Evolutionary conservation across 2,113 vertebrate species (phyloP).

Genomic region (Sialia sialis): DNA sequence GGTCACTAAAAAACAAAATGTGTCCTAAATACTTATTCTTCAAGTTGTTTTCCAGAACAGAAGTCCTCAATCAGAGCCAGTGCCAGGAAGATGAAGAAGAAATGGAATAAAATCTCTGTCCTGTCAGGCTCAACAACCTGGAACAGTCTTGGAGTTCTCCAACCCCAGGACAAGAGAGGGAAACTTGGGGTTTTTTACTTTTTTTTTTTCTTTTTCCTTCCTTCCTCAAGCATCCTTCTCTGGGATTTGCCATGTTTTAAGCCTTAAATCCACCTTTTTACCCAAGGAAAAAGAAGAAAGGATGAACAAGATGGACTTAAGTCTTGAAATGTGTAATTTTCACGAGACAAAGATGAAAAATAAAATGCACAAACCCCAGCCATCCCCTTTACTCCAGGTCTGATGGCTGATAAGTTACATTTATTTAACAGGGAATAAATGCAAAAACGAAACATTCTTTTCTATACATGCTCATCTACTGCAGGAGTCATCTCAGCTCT

Average conservation of each 20-base stretch:
- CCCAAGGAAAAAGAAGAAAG: neutral
- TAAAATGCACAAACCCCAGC: neutral
- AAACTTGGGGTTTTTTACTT: neutral
- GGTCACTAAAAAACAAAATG: neutral
- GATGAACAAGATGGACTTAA: neutral
- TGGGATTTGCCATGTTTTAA: neutral
- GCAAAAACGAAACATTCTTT: neutral
- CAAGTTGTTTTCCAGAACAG: neutral
- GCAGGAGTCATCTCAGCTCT: neutral
- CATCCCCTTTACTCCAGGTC: neutral
- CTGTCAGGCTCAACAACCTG: neutral
- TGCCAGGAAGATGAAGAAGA: neutral
- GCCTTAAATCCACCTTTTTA: neutral
- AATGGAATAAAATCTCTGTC: neutral
- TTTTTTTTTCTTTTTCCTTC: neutral
- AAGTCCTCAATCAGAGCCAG: neutral
- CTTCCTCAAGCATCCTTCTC: neutral
- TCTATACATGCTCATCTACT: neutral
- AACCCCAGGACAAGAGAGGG: accelerated
- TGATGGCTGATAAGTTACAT: neutral
- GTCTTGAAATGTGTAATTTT: neutral
- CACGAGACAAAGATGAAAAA: neutral
- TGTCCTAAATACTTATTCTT: neutral
- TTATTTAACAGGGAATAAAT: neutral
- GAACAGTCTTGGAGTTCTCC: neutral